Evolutionary conservation across 1,140 invertebrate genomes (phyloP), one percentile per base, ranked within the genome.

Genomic region (Oscheius sp.): DNA sequence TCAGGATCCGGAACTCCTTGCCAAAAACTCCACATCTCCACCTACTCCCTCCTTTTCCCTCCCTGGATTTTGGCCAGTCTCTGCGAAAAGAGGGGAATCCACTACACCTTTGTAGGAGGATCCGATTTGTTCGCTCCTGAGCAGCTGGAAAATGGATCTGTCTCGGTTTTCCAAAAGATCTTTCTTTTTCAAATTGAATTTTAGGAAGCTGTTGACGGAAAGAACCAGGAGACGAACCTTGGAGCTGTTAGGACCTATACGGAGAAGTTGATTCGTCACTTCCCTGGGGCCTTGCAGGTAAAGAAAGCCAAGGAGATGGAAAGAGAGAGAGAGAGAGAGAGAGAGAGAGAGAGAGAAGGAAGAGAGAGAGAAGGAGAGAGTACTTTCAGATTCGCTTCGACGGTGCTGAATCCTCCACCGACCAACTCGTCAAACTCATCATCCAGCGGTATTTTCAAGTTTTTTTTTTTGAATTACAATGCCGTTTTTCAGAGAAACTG

Each of bases 91-190:
- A 23, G 71, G 29, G 77, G 77, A 29, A 42, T 79, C 20, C 78
- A 79, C 55, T 79, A 78, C 72, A 79, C 78, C 68, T 79, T 80
- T 49, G 28, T 79, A 23, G 78, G 75, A 15, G 75, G 73, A 13
- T 52, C 49, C 2, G 63, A 75, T 20, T 20, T 78, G 2, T 78
- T 78, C 46, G 18, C 58, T 1, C 71, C 67, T 23, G 35, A 68
- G 26, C 31, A 75, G 42, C 36, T 61, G 26, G 49, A 78, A 31
- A 31, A 68, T 7, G 68, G 55, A 18, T 23, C 63, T 45, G 49
- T 42, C 2, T 68, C 28, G n/a, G 74, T 75, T 10, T 34, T 58
- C n/a, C 2, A 1, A 13, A 1, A n/a, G 28, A 1, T 26, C 13
- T 28, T 1, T n/a, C 23, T 7, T 20, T 18, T 7, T 20, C 29